A percentile compares a stretch with the other conserved stretches of the same genome.
These are phyloP conservation scores for Hydractinia symbiolongicarpus DNA, from an alignment of 30 jellyfish, hydroid and myxozoan species.

Conservation along the genomic window DNA sequence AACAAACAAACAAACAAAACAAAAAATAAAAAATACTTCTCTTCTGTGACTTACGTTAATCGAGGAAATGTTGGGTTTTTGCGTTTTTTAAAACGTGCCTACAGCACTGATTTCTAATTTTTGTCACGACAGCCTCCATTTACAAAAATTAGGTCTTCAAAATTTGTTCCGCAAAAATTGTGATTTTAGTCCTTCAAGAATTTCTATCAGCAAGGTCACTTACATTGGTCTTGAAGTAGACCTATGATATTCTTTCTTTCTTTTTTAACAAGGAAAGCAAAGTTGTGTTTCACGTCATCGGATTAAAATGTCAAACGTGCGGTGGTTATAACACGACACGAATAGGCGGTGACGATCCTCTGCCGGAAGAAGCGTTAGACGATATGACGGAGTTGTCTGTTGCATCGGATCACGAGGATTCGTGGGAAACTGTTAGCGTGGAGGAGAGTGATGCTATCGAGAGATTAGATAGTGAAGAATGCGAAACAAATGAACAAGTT, in stretches of 20 bases:
- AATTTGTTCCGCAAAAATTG: not conserved
- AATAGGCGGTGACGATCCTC: slow-evolving; percentile 42
- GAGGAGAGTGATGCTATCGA: slow-evolving; percentile 9
- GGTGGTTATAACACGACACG: slow-evolving; percentile 81
- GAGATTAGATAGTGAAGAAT: not conserved
- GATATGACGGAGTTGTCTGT: not conserved
- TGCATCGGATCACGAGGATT: slow-evolving; percentile 23
- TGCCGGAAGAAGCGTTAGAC: slow-evolving; percentile 24
- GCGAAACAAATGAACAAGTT: not conserved
- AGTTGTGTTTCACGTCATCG: slow-evolving; percentile 65
- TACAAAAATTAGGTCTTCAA: too few relatives aligned
- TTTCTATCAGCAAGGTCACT: too few relatives aligned
- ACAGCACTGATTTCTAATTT: too few relatives aligned
- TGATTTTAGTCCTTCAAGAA: too few relatives aligned
- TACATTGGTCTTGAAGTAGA: too few relatives aligned
- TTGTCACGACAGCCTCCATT: too few relatives aligned
- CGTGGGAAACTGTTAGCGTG: slow-evolving; percentile 43
- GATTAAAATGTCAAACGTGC: slow-evolving; percentile 65
- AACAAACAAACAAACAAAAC: too few relatives aligned
- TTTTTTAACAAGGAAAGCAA: slow-evolving; percentile 14
- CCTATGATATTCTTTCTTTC: too few relatives aligned
- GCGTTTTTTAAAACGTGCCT: too few relatives aligned
- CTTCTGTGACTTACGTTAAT: too few relatives aligned
- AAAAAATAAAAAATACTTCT: too few relatives aligned
- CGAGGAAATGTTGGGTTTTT: too few relatives aligned